A percentile compares a stretch with the other conserved stretches of the same genome.
Evolutionary conservation across 30 jellyfish, hydroid and myxozoan genomes (phyloP).

Genomic region (Cassiopea xamachana): DNA sequence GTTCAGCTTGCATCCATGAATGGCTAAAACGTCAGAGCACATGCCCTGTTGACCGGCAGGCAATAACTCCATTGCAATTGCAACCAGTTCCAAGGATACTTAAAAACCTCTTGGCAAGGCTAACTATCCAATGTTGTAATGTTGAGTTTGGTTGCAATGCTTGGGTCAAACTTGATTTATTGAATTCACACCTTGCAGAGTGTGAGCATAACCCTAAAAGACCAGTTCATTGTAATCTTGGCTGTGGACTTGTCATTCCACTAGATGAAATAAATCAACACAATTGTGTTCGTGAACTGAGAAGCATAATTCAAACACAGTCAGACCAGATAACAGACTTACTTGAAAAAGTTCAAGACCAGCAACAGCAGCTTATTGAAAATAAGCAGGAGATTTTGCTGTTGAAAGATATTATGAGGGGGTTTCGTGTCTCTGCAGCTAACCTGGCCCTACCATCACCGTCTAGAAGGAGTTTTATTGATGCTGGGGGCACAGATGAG

Average conservation of each 20-base stretch:
- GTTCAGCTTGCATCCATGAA: slow-evolving; percentile 94
- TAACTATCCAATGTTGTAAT: slow-evolving; percentile 88
- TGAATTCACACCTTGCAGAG: slow-evolving; percentile 79
- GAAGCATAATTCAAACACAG: slow-evolving; percentile 84
- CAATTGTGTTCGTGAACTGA: slow-evolving; percentile 92
- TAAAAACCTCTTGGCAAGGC: slow-evolving; percentile 88
- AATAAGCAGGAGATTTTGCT: slow-evolving; percentile 81
- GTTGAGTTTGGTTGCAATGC: slow-evolving; percentile 92
- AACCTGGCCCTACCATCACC: slow-evolving; percentile 83
- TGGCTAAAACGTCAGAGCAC: slow-evolving; percentile 95
- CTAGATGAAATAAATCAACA: slow-evolving; percentile 92
- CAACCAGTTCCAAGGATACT: slow-evolving; percentile 97
- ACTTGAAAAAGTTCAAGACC: slow-evolving; percentile 87
- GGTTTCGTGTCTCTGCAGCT: slow-evolving; percentile 92
- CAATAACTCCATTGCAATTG: slow-evolving; percentile 78
- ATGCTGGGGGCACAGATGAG: slow-evolving; percentile 90
- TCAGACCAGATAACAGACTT: slow-evolving; percentile 87
- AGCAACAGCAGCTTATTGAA: slow-evolving; percentile 89
- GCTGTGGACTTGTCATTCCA: slow-evolving; percentile 95
- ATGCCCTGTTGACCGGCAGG: slow-evolving; percentile 98
- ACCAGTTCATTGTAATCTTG: slow-evolving; percentile 97
- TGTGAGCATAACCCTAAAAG: slow-evolving; percentile 96
- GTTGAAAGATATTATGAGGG: slow-evolving; percentile 87
- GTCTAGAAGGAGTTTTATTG: slow-evolving; percentile 79
- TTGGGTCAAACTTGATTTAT: slow-evolving; percentile 87